Conservation (phyloP, 2,113 vertebrate genomes). For the Echinops telfairi region DNA sequence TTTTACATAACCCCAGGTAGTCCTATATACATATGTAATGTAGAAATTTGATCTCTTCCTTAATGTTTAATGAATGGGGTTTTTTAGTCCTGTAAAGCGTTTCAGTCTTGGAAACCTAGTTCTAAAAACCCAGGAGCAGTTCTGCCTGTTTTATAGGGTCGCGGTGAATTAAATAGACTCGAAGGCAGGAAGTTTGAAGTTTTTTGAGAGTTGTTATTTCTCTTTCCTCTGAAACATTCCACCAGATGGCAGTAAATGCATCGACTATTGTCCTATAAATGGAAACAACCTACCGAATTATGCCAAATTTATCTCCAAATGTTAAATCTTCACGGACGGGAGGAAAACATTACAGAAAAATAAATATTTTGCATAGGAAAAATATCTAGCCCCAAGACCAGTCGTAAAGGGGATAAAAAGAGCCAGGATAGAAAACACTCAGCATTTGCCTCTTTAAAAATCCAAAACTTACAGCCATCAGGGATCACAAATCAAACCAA, state of each 20-base stretch:
- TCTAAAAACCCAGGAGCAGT: too few relatives aligned
- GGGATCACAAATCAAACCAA: not conserved
- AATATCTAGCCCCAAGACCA: conserved; percentile 32
- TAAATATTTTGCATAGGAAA: conserved; percentile 37
- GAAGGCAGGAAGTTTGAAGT: not conserved
- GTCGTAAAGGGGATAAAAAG: conserved; percentile 35
- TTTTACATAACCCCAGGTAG: conserved; percentile 10
- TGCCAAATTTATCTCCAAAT: conserved; percentile 34
- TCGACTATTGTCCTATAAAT: conserved; percentile 54
- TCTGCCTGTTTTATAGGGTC: too few relatives aligned
- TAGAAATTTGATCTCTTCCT: not conserved
- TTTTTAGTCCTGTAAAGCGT: too few relatives aligned
- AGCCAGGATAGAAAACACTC: conserved; percentile 49
- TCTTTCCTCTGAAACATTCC: conserved; percentile 45
- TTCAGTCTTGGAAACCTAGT: too few relatives aligned
- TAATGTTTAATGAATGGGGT: too few relatives aligned
- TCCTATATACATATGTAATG: not conserved
- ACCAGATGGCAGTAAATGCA: conserved; percentile 81
- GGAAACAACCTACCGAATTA: conserved; percentile 53
- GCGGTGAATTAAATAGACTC: too few relatives aligned
- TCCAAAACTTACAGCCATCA: conserved; percentile 19
- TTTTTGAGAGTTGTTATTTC: conserved; percentile 1
- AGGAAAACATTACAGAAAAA: not conserved
- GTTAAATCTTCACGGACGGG: conserved; percentile 34
- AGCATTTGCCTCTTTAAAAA: conserved; percentile 16